Evolutionary conservation across 64 coral and sea anemone genomes (phyloP).

Genomic region (Stichodactyla mertensii): DNA sequence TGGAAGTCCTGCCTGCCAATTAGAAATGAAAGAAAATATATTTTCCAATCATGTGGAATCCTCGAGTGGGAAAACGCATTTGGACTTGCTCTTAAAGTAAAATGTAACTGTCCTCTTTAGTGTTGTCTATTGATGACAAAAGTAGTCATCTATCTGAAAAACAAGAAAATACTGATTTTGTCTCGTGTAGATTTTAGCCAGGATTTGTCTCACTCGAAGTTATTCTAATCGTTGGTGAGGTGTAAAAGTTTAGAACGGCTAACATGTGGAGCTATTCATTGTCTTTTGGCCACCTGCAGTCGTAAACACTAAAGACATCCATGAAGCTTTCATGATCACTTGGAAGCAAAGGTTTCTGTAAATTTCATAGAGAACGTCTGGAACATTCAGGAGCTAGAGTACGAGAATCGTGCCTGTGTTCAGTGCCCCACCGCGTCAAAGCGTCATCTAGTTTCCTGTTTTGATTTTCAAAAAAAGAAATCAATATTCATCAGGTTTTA

Average conservation of each 20-base stretch:
- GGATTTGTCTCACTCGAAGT: background rate
- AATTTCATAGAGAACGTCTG: background rate
- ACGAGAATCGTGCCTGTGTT: background rate
- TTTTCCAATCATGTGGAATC: no score
- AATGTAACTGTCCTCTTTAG: background rate
- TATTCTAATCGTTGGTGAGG: background rate
- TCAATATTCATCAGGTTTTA: background rate
- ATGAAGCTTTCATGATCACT: background rate
- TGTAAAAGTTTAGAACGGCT: background rate
- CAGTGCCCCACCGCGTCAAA: no score
- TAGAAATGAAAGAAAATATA: no score
- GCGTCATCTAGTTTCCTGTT: background rate
- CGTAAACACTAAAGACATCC: background rate
- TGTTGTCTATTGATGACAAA: background rate
- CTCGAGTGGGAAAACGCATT: no score
- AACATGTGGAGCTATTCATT: background rate
- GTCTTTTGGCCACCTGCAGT: background rate
- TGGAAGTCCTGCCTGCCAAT: no score
- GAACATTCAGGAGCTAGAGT: background rate
- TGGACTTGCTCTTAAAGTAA: no score
- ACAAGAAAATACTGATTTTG: background rate
- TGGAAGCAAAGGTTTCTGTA: background rate
- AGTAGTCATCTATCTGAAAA: background rate
- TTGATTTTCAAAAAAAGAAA: background rate
- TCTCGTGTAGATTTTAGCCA: background rate